phyloP scores from a whole-genome alignment of 2,113 vertebrate species.

The Pica pica region DNA sequence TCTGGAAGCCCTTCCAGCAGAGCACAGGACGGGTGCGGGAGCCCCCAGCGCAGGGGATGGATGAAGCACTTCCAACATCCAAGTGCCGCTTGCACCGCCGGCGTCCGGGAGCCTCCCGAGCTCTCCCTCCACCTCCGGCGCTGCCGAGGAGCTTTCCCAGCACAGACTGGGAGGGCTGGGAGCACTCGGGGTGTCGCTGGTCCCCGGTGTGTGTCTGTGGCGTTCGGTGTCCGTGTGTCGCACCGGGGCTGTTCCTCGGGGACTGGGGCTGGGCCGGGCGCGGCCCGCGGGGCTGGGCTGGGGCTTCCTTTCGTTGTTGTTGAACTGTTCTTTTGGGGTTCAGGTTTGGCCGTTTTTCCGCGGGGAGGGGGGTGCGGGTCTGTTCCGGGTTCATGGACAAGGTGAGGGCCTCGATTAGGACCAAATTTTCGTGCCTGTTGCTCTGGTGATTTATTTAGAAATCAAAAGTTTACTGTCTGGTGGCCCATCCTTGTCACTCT shows the following conservation, averaged over 20 bases:
- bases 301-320: not conserved
- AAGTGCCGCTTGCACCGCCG: not conserved
- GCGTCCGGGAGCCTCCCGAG: too few species aligned
- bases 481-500: constrained; percentile 70
- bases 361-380: not conserved
- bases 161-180: not conserved
- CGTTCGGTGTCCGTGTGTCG: not conserved
- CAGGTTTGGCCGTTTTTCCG: not conserved
- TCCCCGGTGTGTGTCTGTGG: not conserved
- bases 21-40: accelerated
- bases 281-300: not conserved
- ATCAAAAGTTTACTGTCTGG: constrained; percentile 46
- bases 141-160: not conserved
- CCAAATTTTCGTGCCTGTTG: constrained; percentile 73
- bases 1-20: not conserved
- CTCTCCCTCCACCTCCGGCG: accelerated
- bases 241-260: not conserved
- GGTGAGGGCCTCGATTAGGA: constrained; percentile 69
- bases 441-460: constrained; percentile 70
- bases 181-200: not conserved
- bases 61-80: not conserved
- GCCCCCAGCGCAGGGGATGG: accelerated
- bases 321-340: constrained; percentile 3
- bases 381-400: constrained; percentile 11
- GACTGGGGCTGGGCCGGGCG: not conserved